Evolutionary conservation across 2,888 invertebrate species (phyloP).

Genomic region (Lordiphosa fenestrarum): DNA sequence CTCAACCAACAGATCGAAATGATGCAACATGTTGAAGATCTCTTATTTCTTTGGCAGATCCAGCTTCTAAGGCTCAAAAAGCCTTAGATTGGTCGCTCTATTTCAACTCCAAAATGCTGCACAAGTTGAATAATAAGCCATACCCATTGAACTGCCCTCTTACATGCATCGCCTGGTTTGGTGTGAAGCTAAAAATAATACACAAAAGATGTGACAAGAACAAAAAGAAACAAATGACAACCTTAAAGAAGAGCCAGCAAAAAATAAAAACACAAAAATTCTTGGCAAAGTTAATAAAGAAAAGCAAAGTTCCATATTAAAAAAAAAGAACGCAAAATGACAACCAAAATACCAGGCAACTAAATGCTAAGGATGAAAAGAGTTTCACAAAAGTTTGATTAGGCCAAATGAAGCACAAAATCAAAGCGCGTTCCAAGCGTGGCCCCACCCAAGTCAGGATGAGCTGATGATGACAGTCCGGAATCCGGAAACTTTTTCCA

Average conservation of each 20-base stretch:
- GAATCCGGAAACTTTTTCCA: conserved; percentile 42
- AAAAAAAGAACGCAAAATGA: conserved; percentile 34
- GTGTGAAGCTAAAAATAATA: conserved; percentile 40
- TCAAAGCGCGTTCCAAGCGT: conserved; percentile 50
- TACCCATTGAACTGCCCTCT: background rate
- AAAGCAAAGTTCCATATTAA: conserved; percentile 39
- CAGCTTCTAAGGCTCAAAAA: too few relatives aligned
- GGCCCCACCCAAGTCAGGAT: conserved; percentile 43
- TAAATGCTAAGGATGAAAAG: conserved; percentile 33
- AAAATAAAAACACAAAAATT: conserved; percentile 10
- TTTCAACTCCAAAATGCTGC: too few relatives aligned
- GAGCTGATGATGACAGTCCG: conserved; percentile 50
- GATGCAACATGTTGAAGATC: too few relatives aligned
- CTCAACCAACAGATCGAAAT: too few relatives aligned
- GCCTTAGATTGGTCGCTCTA: too few relatives aligned
- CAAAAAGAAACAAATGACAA: conserved; percentile 13
- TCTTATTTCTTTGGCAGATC: too few relatives aligned
- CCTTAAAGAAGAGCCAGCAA: background rate
- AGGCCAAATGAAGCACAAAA: conserved; percentile 72
- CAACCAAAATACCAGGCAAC: conserved; percentile 46
- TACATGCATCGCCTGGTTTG: conserved; percentile 7
- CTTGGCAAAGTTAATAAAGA: conserved; percentile 54
- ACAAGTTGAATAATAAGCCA: too few relatives aligned
- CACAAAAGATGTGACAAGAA: conserved; percentile 12
- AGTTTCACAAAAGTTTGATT: conserved; percentile 57